These are phyloP conservation scores for Stenolophus ochropezus DNA, from an alignment of 2,888 invertebrate species.

Conservation along the genomic window DNA sequence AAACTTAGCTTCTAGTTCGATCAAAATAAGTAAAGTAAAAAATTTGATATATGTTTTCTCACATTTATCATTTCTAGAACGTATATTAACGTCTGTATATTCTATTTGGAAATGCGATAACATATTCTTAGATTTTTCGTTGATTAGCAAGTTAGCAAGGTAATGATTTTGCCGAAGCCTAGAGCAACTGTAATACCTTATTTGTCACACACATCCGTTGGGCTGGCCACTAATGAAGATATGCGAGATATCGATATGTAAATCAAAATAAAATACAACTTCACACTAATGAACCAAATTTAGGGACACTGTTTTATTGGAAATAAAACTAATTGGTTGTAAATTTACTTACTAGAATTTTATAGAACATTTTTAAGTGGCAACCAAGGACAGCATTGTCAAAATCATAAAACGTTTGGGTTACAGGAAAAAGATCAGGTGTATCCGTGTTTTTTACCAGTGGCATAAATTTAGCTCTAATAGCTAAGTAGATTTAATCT, in stretches of 20 bases:
- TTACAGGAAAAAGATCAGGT: conserved; percentile 10
- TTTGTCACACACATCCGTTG: conserved; percentile 39
- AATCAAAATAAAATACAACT: conserved; percentile 33
- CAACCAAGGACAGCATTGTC: conserved; percentile 21
- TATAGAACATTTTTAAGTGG: conserved; percentile 17
- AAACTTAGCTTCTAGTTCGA: no score
- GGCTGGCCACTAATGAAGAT: conserved; percentile 20
- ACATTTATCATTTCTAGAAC: no score
- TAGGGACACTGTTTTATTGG: conserved; percentile 17
- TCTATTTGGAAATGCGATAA: neutral
- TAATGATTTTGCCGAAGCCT: neutral
- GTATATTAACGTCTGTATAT: no score
- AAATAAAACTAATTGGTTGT: conserved; percentile 49
- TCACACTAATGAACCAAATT: conserved; percentile 34
- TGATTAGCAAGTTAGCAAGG: neutral
- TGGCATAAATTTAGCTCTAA: conserved; percentile 25
- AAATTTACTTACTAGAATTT: conserved; percentile 20
- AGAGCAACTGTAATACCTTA: neutral
- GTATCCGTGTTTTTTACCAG: neutral
- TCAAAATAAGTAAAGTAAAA: no score
- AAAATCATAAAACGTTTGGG: conserved; percentile 33
- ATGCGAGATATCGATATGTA: conserved; percentile 11
- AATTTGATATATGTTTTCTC: no score
- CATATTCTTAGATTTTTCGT: neutral
- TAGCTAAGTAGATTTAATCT: conserved; percentile 24